Percentiles rank a stretch among this genome's conserved stretches.
Evolutionary conservation across 1,140 invertebrate genomes (phyloP).

Genomic region (Muscidifurax raptorellus): DNA sequence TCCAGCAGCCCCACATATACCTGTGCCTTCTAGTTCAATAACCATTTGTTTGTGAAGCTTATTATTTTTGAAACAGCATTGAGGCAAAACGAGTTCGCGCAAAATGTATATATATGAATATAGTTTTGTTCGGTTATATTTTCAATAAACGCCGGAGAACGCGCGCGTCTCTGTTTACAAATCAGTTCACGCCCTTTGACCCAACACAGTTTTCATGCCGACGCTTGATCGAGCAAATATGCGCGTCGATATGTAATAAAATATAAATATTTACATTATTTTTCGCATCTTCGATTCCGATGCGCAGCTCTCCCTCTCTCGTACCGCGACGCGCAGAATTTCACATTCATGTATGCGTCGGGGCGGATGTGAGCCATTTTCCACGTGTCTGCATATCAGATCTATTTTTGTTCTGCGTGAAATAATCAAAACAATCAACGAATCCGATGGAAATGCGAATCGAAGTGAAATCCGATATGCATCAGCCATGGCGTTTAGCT

Average conservation of each 20-base stretch:
- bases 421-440: constrained; percentile 2
- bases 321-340: neutral
- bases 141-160: neutral
- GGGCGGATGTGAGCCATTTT: neutral
- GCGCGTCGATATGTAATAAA: neutral
- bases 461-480: neutral
- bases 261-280: neutral
- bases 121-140: neutral
- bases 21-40: neutral
- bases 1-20: neutral
- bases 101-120: no score
- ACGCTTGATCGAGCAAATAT: neutral
- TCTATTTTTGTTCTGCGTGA: neutral
- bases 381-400: neutral
- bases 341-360: neutral
- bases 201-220: neutral
- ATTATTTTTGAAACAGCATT: neutral
- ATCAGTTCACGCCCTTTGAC: neutral
- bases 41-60: neutral
- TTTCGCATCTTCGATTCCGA: neutral
- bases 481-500: no score
- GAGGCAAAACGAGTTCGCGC: no score
- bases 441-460: neutral
- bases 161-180: neutral
- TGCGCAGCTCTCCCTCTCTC: no score